Percentiles rank a stretch among this genome's conserved stretches.
Evolutionary conservation across 2,888 invertebrate species (phyloP).

Genomic region (Aphodius sticticus): DNA sequence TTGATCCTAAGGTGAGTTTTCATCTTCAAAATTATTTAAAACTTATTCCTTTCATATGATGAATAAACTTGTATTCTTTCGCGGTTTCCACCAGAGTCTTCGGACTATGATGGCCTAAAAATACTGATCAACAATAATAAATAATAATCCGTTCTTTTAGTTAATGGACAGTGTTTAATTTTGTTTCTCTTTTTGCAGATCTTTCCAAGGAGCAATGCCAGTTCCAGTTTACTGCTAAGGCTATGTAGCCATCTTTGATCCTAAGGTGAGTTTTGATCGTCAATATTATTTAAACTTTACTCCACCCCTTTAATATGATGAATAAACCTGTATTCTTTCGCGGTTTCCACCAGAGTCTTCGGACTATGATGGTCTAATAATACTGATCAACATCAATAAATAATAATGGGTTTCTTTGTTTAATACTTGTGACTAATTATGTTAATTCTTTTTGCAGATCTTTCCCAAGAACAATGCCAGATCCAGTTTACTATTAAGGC

Average conservation of each 20-base stretch:
- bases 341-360: conserved; percentile 71
- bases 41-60: conserved; percentile 56
- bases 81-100: conserved; percentile 70
- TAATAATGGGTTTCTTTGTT: not conserved
- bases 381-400: conserved; percentile 33
- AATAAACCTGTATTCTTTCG: conserved; percentile 70
- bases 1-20: conserved; percentile 5
- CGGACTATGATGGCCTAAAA: conserved; percentile 60
- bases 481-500: too few relatives aligned
- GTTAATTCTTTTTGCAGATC: conserved; percentile 6
- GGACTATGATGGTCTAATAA: conserved; percentile 49
- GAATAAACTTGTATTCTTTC: conserved; percentile 66
- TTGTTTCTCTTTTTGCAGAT: conserved; percentile 6
- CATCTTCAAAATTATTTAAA: not conserved
- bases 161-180: not conserved
- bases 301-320: conserved; percentile 52
- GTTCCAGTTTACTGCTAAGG: too few relatives aligned
- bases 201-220: not conserved
- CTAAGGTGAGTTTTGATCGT: conserved; percentile 6
- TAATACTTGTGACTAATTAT: not conserved
- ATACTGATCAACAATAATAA: conserved; percentile 23
- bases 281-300: too few relatives aligned
- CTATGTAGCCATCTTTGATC: too few relatives aligned
- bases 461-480: not conserved
- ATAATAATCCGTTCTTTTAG: not conserved